Conservation (phyloP, 2,888 invertebrate species). For the Morinoia aosen region DNA sequence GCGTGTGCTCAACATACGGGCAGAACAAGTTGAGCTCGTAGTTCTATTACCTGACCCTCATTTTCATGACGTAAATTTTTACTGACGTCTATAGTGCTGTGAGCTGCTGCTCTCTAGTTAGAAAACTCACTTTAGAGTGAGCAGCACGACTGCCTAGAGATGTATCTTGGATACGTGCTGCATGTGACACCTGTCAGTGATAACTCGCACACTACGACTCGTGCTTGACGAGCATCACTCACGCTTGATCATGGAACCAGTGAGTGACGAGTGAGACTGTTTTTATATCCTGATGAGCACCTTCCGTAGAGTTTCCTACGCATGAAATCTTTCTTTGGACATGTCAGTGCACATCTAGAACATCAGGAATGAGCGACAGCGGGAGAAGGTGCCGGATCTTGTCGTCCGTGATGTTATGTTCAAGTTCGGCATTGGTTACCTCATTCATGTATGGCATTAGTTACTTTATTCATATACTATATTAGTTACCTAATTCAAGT, state of each 20-base stretch:
- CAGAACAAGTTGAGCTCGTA: no score
- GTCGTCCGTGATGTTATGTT: background rate
- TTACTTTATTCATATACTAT: no score
- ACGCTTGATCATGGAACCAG: background rate
- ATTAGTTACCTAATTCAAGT: no score
- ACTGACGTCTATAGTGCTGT: background rate
- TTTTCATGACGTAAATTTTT: background rate
- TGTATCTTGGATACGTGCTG: background rate
- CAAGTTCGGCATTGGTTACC: no score
- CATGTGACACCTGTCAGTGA: background rate
- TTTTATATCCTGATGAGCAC: background rate
- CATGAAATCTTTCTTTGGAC: background rate
- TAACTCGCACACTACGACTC: background rate
- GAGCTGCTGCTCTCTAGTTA: no score
- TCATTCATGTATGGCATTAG: no score
- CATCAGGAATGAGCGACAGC: background rate
- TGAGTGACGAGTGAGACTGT: background rate
- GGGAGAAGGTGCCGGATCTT: background rate
- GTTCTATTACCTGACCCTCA: no score
- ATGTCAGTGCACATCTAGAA: background rate
- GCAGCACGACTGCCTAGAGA: background rate
- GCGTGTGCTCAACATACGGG: no score
- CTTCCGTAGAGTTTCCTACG: background rate
- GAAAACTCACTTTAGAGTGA: no score
- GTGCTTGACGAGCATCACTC: background rate